These are phyloP conservation scores for Chrysolina americana DNA, from an alignment of 2,888 invertebrate genomes.

Conservation along the genomic window DNA sequence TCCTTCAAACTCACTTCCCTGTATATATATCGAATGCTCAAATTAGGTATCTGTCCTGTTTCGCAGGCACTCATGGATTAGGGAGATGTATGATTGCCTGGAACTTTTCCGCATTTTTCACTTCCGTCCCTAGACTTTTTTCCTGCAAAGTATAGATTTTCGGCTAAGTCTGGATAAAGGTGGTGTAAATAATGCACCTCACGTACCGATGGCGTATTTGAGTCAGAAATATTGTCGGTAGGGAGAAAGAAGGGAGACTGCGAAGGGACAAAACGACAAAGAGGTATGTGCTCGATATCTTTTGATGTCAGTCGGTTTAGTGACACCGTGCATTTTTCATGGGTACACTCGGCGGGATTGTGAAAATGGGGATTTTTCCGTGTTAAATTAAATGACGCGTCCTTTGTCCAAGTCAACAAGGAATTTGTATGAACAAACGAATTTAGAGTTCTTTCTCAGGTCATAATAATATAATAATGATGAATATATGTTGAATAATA, in stretches of 20 bases:
- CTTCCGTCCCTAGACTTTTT: slow-evolving; percentile 48
- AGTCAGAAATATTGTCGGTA: slow-evolving; percentile 50
- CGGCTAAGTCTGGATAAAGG: slow-evolving; percentile 64
- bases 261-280: slow-evolving; percentile 8
- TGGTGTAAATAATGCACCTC: slow-evolving; percentile 67
- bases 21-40: not conserved
- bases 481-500: too few species aligned
- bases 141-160: slow-evolving; percentile 63
- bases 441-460: not conserved
- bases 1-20: too few species aligned
- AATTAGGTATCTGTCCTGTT: slow-evolving; percentile 12
- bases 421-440: not conserved
- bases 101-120: slow-evolving; percentile 49
- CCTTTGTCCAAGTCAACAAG: slow-evolving; percentile 9
- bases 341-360: slow-evolving; percentile 20
- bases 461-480: not conserved
- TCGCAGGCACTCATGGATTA: slow-evolving; percentile 44
- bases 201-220: slow-evolving; percentile 61
- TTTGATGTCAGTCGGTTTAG: slow-evolving; percentile 43
- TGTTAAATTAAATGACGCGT: slow-evolving; percentile 17
- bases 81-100: slow-evolving; percentile 52
- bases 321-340: slow-evolving; percentile 34
- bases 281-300: slow-evolving; percentile 42
- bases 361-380: slow-evolving; percentile 22
- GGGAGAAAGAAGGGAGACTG: slow-evolving; percentile 34